phyloP scores from a whole-genome alignment of 2,113 vertebrate genomes.

The Tursiops truncatus region DNA sequence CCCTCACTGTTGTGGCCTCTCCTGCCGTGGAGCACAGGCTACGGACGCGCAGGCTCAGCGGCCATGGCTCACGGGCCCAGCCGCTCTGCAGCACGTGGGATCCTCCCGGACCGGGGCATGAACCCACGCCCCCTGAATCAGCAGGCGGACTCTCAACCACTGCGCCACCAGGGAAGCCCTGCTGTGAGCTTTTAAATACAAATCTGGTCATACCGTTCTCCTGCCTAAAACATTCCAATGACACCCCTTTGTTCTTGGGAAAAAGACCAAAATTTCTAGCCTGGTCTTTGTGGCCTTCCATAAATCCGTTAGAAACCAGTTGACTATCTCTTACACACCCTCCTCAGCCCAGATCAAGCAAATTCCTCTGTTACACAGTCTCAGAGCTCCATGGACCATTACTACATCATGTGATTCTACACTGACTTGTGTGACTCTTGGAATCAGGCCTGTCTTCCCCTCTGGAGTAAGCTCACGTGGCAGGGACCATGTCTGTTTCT shows the following conservation, averaged over 20 bases:
- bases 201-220: not conserved
- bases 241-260: not conserved
- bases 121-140: fast-evolving
- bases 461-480: not conserved
- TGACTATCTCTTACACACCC: not conserved
- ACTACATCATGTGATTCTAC: not conserved
- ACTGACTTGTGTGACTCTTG: not conserved
- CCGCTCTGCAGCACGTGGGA: no score
- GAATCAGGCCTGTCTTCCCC: not conserved
- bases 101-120: no score
- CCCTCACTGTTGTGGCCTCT: no score
- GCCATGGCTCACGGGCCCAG: no score
- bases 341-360: not conserved
- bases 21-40: no score
- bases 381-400: not conserved
- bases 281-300: not conserved
- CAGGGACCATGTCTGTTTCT: not conserved
- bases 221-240: not conserved
- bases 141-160: no score
- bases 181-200: not conserved
- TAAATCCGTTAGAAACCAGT: not conserved
- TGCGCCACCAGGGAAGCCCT: no score
- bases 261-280: not conserved
- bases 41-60: no score
- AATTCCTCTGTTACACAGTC: no score